A percentile compares a stretch with the other conserved stretches of the same genome.
Conservation (phyloP, 2,797 vertebrate genomes). For the Chelmon rostratus region DNA sequence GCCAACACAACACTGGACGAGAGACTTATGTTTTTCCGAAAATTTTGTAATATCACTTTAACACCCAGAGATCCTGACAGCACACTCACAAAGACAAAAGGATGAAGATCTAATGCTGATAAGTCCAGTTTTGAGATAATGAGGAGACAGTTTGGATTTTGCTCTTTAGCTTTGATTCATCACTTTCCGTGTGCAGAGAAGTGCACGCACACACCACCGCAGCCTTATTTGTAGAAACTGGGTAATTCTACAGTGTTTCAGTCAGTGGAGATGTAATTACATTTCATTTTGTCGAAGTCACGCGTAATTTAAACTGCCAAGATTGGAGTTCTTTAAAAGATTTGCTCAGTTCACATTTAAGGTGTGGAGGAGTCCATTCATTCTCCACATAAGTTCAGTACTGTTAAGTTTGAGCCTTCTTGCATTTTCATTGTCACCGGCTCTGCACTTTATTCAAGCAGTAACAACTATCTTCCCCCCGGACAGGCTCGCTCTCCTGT, state of each 20-base stretch:
- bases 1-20: no score
- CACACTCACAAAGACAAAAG: not conserved
- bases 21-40: not conserved
- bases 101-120: not conserved
- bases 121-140: slow-evolving; percentile 1
- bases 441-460: not conserved
- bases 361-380: not conserved
- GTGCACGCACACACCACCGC: not conserved
- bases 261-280: slow-evolving; percentile 23
- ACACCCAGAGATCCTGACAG: not conserved
- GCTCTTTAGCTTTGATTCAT: slow-evolving; percentile 11
- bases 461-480: not conserved
- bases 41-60: not conserved
- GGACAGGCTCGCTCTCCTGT: not conserved
- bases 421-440: slow-evolving; percentile 6
- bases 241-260: slow-evolving; percentile 9
- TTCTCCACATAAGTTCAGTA: not conserved
- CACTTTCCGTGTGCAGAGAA: not conserved
- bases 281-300: slow-evolving; percentile 25
- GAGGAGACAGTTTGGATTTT: not conserved
- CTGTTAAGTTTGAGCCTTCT: not conserved
- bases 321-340: not conserved
- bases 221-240: slow-evolving; percentile 34
- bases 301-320: slow-evolving; percentile 11
- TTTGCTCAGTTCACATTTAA: not conserved